A percentile compares a stretch with the other conserved stretches of the same genome.
phyloP scores from a whole-genome alignment of 1,140 invertebrate species.

The Drosophila santomea region DNA sequence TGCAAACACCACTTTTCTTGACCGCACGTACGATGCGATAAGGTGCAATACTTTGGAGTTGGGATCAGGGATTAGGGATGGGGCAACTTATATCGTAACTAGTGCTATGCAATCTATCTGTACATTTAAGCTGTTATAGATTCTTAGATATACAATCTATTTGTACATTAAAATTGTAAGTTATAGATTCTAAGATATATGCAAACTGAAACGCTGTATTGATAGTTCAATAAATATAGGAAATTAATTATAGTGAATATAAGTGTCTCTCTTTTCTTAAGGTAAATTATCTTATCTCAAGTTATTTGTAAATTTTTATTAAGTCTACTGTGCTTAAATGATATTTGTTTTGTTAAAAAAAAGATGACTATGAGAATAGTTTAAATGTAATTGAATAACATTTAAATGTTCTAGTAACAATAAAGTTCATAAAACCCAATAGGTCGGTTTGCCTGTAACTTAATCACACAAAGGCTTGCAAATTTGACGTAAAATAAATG shows the following conservation, averaged over 20 bases:
- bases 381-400: too few relatives aligned
- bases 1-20: conserved; percentile 13
- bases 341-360: too few relatives aligned
- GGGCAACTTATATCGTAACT: neutral
- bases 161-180: too few relatives aligned
- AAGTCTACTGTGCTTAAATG: too few relatives aligned
- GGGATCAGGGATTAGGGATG: conserved; percentile 10
- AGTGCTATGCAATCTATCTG: neutral
- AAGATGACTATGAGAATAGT: too few relatives aligned
- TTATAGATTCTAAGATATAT: too few relatives aligned
- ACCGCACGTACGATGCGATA: conserved; percentile 24
- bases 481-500: conserved; percentile 18
- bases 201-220: neutral
- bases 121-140: neutral
- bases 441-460: neutral
- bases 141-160: neutral
- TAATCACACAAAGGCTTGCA: neutral
- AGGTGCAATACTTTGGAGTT: conserved; percentile 4
- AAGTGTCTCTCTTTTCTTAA: too few relatives aligned
- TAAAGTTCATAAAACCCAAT: neutral
- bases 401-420: too few relatives aligned
- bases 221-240: too few relatives aligned
- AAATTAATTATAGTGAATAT: too few relatives aligned
- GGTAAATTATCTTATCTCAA: too few relatives aligned
- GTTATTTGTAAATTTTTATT: too few relatives aligned